These are phyloP conservation scores for Orchestia grillus DNA, from an alignment of 1,140 invertebrate species.

Conservation along the genomic window DNA sequence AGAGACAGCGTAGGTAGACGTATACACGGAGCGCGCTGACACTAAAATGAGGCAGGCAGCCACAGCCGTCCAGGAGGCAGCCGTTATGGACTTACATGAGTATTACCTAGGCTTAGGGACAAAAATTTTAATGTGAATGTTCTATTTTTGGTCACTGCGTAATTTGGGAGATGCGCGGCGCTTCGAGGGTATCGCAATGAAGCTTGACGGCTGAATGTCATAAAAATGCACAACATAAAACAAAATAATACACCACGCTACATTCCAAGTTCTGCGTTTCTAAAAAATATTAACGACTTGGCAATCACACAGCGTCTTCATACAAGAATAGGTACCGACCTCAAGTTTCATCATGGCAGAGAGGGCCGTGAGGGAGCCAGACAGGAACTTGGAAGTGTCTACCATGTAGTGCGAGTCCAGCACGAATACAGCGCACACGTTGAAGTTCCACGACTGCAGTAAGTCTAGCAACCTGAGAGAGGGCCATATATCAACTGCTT, in stretches of 20 bases:
- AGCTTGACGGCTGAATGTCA: no score
- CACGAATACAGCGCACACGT: constrained; percentile 91
- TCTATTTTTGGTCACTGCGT: no score
- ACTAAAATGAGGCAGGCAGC: no score
- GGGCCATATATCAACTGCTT: constrained; percentile 18
- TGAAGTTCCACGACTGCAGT: constrained; percentile 85
- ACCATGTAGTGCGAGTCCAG: constrained; percentile 98
- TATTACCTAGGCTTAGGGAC: no score
- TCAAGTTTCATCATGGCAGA: constrained; percentile 97
- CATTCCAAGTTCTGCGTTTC: background rate
- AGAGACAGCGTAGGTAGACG: no score
- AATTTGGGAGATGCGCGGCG: no score
- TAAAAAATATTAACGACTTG: background rate
- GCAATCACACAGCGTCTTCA: background rate
- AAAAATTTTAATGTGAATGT: no score
- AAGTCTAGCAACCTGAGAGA: constrained; percentile 63
- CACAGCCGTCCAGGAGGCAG: no score
- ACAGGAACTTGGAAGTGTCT: constrained; percentile 95
- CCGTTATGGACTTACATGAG: no score
- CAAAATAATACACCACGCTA: background rate
- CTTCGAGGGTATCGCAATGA: no score
- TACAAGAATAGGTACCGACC: constrained; percentile 62
- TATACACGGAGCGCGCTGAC: no score
- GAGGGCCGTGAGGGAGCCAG: constrained; percentile 91
- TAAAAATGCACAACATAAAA: no score